phyloP scores from a whole-genome alignment of 2,797 vertebrate species.

The Eurystomus glaucurus region DNA sequence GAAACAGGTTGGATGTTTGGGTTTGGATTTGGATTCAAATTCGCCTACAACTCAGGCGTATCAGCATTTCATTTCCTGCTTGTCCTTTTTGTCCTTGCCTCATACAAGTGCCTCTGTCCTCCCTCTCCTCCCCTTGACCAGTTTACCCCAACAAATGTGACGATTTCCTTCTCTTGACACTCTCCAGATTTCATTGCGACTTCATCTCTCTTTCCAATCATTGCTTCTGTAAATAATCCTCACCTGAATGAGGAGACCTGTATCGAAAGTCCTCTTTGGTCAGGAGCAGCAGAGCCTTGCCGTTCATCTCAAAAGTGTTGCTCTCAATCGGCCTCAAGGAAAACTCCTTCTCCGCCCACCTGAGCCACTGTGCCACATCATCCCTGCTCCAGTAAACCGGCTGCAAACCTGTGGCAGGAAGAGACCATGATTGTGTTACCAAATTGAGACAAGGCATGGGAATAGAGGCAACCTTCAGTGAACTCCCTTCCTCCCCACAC shows the following conservation, averaged over 20 bases:
- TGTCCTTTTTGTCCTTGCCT: not conserved
- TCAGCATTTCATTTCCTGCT: not conserved
- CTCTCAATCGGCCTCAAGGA: constrained; percentile 94
- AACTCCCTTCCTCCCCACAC: not conserved
- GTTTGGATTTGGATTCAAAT: not conserved
- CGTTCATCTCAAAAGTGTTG: constrained; percentile 97
- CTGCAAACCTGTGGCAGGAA: constrained; percentile 88
- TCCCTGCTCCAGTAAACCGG: constrained; percentile 95
- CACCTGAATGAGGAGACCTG: constrained; percentile 96
- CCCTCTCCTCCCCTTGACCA: not conserved
- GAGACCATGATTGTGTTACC: not conserved
- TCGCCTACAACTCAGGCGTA: not conserved
- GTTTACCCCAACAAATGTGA: not conserved
- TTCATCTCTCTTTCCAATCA: not conserved
- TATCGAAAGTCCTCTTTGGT: constrained; percentile 99
- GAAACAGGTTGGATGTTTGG: not conserved
- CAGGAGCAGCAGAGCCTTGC: constrained; percentile 96
- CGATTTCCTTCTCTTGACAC: not conserved
- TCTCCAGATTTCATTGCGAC: not conserved
- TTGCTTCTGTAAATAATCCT: constrained; percentile 23
- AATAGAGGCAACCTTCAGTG: not conserved
- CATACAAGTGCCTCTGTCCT: not conserved
- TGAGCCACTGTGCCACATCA: constrained; percentile 95
- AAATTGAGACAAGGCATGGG: not conserved
- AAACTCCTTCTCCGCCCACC: constrained; percentile 96